Conservation (phyloP, 2,113 vertebrate species). For the Salvelinus alpinus region DNA sequence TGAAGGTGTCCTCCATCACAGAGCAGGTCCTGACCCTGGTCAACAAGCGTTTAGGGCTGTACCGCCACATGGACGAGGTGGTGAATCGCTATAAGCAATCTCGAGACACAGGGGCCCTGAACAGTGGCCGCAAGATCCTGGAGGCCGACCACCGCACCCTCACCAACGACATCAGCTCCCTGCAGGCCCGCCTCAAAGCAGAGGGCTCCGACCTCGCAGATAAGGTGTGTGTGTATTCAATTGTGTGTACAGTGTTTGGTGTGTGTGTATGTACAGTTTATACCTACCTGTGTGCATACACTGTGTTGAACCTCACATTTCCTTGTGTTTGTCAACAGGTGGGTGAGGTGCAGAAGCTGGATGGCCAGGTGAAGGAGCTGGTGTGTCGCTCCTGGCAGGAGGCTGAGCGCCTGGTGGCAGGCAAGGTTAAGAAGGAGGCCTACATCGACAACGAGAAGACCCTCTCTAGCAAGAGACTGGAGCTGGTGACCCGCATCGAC, state of each 20-base stretch:
- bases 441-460: slow-evolving; percentile 93
- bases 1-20: slow-evolving; percentile 98
- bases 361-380: slow-evolving; percentile 93
- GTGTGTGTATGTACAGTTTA: neutral
- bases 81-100: slow-evolving; percentile 97
- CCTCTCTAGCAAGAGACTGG: slow-evolving; percentile 85
- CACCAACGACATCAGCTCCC: slow-evolving; percentile 84
- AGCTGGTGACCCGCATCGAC: slow-evolving; percentile 91
- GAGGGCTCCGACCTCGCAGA: slow-evolving; percentile 95
- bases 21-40: slow-evolving; percentile 96
- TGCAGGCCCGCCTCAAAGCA: slow-evolving; percentile 91
- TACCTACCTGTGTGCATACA: neutral
- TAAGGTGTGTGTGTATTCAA: slow-evolving; percentile 72
- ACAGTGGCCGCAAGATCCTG: slow-evolving; percentile 87
- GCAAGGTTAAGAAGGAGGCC: slow-evolving; percentile 95
- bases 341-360: slow-evolving; percentile 94
- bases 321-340: slow-evolving; percentile 54
- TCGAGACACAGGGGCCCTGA: slow-evolving; percentile 87
- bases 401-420: slow-evolving; percentile 91
- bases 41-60: slow-evolving; percentile 93
- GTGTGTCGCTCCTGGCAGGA: slow-evolving; percentile 88
- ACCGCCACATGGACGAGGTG: slow-evolving; percentile 94
- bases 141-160: slow-evolving; percentile 90
- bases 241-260: neutral
- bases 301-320: neutral